A percentile compares a stretch with the other conserved stretches of the same genome.
Conservation (phyloP, 2,113 vertebrate genomes). For the Alectura lathami region DNA sequence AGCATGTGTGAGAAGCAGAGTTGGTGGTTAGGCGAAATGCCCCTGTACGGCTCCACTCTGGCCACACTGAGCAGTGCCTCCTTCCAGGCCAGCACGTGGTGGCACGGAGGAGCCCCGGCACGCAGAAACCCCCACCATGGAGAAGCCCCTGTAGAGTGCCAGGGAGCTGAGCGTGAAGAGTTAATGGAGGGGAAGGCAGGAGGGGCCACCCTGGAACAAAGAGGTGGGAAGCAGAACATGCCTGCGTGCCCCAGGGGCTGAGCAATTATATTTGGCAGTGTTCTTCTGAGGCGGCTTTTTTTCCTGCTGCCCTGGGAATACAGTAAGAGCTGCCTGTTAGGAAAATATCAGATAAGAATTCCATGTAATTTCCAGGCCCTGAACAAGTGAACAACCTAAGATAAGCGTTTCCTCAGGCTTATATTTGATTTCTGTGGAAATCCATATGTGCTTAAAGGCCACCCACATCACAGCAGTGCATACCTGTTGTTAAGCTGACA, state of each 20-base stretch:
- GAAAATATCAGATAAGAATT: constrained; percentile 76
- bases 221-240: constrained; percentile 66
- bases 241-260: constrained; percentile 59
- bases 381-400: constrained; percentile 72
- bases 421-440: constrained; percentile 70
- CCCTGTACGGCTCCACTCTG: neutral
- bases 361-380: constrained; percentile 70
- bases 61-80: neutral
- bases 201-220: constrained; percentile 74
- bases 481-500: constrained; percentile 41
- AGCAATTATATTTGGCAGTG: constrained; percentile 38
- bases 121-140: accelerated
- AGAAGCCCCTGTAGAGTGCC: neutral
- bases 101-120: accelerated
- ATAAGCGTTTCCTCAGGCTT: constrained; percentile 73
- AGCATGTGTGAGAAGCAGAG: neutral
- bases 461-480: constrained; percentile 61
- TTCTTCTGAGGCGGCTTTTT: constrained; percentile 50
- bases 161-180: constrained; percentile 25
- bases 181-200: constrained; percentile 53
- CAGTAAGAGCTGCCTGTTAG: constrained; percentile 64
- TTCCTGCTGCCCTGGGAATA: constrained; percentile 58
- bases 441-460: constrained; percentile 62
- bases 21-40: neutral
- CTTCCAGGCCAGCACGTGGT: neutral